Evolutionary conservation across 37 sponge, comb jelly and placozoan genomes (phyloP), one percentile per base, ranked within the genome.

Genomic region (Corticium candelabrum): DNA sequence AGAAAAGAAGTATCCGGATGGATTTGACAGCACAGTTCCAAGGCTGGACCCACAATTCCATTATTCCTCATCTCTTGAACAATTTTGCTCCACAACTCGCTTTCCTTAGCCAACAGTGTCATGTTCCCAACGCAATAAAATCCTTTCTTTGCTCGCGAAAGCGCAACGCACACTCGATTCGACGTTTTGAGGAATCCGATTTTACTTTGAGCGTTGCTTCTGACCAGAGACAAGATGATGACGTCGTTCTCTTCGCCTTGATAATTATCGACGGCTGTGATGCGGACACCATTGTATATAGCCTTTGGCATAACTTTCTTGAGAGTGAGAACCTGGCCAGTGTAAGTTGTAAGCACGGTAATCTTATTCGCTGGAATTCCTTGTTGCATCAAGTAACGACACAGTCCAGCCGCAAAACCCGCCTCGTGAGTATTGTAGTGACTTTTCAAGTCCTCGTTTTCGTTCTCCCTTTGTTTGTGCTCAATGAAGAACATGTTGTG

Each of bases 181-280:
- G 78, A 69, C 31, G 39, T 68, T 15, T 41, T 80, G 2, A 81
- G 21, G 67, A 85, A 85, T 4, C 88, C 88, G 31, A 82, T 84
- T 38, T 56, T 77, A 15, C 74, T 39, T 35, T 43, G 56, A 74
- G 39, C 37, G 41, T 87, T 87, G 39, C 86, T 89, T 34, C 89
- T 81, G 7, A 89, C 89, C 3, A 84, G 77, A 3, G 89, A 85
- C 32, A 89, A 43, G 2, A 89, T 68, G 41, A 89, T 85, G 56
- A 89, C 85, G 39, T 85, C 86, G 79, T 89, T 89, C 73, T 89
- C 89, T 38, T 89, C 89, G 11, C 89, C 89, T 38, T 89, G 89
- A 67, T 79, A 89, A 37, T 77, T 82, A 57, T 89, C 86, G 7
- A 89, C 75, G 11, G 89, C 35, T 15, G 74, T 89, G 29, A 89